Evolutionary conservation across 2,888 invertebrate genomes (phyloP), one percentile per base, ranked within the genome.

Genomic region (Himalopsyche japonica): DNA sequence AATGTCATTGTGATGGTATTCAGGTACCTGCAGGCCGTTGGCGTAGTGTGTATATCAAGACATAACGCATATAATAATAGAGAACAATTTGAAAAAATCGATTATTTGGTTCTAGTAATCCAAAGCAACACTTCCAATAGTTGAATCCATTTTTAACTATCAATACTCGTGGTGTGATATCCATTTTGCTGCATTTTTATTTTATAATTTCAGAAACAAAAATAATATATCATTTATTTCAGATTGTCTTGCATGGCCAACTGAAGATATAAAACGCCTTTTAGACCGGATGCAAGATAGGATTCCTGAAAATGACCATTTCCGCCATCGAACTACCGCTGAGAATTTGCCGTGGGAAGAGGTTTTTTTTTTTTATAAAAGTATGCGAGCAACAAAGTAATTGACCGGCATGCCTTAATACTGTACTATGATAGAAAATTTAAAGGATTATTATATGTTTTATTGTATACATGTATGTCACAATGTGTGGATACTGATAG

Each of bases 341-440:
- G 90, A 91, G 80, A 90, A 90, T 87, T 86, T 93, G 10, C 90
- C 92, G 84, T 93, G 93, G 93, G 89, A 90, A 70, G 89, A 89
- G 82, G 90, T 91, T 88, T 88, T 87, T 88, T 80, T 48, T 43
- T 43, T 43, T 18, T 30, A 20, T 4, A 20, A 70, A 27, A 70
- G 24, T 70, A n/a, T n/a, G n/a, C n/a, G 70, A 10, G 30, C 10
- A 70, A 15, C 10, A 64, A 12, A 10, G 27, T 24, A 64, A 70
- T 1, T 15, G 10, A 8, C 12, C 12, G 43, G 43, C 43, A 78
- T 3, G 18, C 32, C 37, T 81, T 43, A n/a, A 7, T 20, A 2
- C 20, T 24, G 20, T 20, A 47, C 3, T 47, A 18, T n/a, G 18
- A 8, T 32, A 18, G 32, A 3, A 7, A 77, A 24, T 77, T 76